phyloP scores from a whole-genome alignment of 2,797 vertebrate species.

The Sebastes jordani region DNA sequence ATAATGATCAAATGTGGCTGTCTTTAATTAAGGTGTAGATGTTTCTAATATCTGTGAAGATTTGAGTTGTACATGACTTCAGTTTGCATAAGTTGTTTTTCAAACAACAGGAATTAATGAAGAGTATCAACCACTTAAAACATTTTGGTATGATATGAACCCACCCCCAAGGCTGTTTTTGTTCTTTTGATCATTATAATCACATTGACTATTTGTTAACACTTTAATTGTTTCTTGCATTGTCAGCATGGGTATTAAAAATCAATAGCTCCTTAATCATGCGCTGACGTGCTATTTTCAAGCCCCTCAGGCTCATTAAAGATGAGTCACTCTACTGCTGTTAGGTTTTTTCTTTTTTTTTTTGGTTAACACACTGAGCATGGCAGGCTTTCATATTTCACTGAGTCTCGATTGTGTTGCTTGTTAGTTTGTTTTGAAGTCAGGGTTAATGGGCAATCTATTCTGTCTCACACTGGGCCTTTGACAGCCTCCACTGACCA shows the following conservation, averaged over 20 bases:
- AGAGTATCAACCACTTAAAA: neutral
- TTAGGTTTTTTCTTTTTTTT: neutral
- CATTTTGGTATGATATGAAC: neutral
- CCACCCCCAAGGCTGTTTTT: neutral
- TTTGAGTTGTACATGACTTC: neutral
- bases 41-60: neutral
- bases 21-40: neutral
- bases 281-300: neutral
- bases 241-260: neutral
- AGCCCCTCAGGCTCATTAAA: conserved; percentile 38
- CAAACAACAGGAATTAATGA: neutral
- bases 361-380: neutral
- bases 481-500: conserved; percentile 67
- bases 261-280: conserved; percentile 16
- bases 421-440: conserved; percentile 70
- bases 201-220: conserved; percentile 7
- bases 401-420: conserved; percentile 19
- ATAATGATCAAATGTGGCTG: neutral
- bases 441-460: conserved; percentile 48
- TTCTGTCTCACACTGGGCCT: conserved; percentile 40
- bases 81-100: neutral
- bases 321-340: conserved; percentile 14
- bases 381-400: conserved; percentile 20
- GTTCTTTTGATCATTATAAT: neutral
- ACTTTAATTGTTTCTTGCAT: conserved; percentile 21